A percentile compares a stretch with the other conserved stretches of the same genome.
Evolutionary conservation across 2,888 invertebrate genomes (phyloP).

Genomic region (Aleiodes leptofemur): DNA sequence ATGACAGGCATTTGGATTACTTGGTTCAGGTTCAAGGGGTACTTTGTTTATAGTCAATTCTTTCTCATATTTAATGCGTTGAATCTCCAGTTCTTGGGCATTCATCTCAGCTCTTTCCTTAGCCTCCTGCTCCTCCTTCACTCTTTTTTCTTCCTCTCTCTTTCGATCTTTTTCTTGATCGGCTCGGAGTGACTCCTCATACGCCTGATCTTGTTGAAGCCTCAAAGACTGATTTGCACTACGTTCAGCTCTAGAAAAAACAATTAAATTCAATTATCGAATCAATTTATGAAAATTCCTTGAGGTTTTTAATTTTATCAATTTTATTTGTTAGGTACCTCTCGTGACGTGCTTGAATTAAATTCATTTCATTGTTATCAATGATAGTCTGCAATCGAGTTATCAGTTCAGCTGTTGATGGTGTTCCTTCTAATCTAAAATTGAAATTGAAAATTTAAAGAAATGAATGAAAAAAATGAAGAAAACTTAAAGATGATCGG

Average conservation of each 20-base stretch:
- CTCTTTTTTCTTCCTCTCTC: constrained; percentile 79
- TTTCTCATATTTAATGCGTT: constrained; percentile 83
- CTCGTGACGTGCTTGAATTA: constrained; percentile 91
- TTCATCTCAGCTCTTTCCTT: constrained; percentile 76
- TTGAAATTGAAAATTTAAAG: not conserved
- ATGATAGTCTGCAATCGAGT: constrained; percentile 86
- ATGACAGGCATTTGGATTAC: constrained; percentile 83
- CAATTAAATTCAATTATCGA: not conserved
- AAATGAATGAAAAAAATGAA: too few relatives aligned
- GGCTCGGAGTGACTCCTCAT: constrained; percentile 90
- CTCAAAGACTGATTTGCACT: constrained; percentile 91
- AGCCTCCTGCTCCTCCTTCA: constrained; percentile 76
- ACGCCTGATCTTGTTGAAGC: constrained; percentile 95
- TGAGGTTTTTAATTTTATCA: not conserved
- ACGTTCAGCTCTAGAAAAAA: constrained; percentile 81
- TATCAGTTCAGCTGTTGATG: constrained; percentile 83
- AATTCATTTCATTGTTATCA: constrained; percentile 89
- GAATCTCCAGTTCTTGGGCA: constrained; percentile 77
- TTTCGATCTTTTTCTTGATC: constrained; percentile 96
- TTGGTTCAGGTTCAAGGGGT: constrained; percentile 86
- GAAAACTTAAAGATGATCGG: too few relatives aligned
- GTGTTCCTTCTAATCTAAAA: constrained; percentile 88
- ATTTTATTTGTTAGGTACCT: constrained; percentile 77
- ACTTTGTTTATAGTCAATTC: constrained; percentile 81
- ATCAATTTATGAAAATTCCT: constrained; percentile 10